A percentile compares a stretch with the other conserved stretches of the same genome.
phyloP scores from a whole-genome alignment of 2,888 invertebrate genomes.

The Nymphalis urticae region DNA sequence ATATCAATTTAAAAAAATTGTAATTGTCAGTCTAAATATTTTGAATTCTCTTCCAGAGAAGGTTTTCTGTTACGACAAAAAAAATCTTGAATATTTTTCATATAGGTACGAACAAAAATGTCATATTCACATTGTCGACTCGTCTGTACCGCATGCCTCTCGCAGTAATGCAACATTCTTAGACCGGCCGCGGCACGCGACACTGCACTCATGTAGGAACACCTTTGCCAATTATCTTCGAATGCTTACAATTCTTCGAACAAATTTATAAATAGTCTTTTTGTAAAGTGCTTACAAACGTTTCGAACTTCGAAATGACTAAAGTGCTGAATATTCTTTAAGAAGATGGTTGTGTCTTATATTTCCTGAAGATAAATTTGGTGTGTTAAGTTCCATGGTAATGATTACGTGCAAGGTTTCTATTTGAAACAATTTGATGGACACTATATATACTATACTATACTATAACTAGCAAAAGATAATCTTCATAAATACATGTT shows the following conservation, averaged over 20 bases:
- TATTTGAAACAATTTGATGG: no score
- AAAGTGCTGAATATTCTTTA: not conserved
- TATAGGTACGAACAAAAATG: slow-evolving; percentile 10
- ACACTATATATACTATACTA: no score
- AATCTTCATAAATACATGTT: no score
- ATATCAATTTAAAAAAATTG: no score
- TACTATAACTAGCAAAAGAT: no score
- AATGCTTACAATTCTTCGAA: slow-evolving; percentile 9
- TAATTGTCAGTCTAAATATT: no score
- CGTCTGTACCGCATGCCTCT: slow-evolving; percentile 30
- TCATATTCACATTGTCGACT: slow-evolving; percentile 17
- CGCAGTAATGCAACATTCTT: slow-evolving; percentile 31
- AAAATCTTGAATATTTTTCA: not conserved
- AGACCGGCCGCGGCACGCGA: slow-evolving; percentile 32
- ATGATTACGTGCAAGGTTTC: no score
- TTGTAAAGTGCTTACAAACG: not conserved
- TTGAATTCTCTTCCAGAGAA: no score
- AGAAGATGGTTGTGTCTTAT: no score
- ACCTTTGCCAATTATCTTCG: slow-evolving; percentile 33
- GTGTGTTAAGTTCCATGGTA: no score
- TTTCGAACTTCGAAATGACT: not conserved
- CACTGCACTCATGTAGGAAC: slow-evolving; percentile 18
- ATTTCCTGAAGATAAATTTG: no score
- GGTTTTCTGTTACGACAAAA: not conserved
- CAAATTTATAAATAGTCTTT: not conserved